Percentiles rank a stretch among this genome's conserved stretches.
These are phyloP conservation scores for Xenopus laevis DNA, from an alignment of 2,113 vertebrate species.

Conservation along the genomic window DNA sequence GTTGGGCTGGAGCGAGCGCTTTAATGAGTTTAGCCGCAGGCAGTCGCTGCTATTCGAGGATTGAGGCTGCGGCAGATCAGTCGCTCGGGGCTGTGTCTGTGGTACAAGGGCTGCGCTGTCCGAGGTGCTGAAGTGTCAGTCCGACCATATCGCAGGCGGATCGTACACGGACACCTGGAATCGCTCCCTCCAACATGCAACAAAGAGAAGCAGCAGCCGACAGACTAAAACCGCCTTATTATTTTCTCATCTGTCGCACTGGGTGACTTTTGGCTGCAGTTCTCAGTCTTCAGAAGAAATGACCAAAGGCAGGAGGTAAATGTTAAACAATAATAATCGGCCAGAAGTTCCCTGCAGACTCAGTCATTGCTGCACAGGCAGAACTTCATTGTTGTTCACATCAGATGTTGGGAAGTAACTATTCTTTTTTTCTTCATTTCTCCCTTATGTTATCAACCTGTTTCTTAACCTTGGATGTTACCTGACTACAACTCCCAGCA, in stretches of 20 bases:
- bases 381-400: too few species aligned
- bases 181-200: conserved; percentile 22
- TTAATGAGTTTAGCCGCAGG: too few species aligned
- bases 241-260: neutral
- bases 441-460: too few species aligned
- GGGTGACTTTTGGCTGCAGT: conserved; percentile 5
- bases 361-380: too few species aligned
- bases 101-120: neutral
- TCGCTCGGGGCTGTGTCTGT: conserved; percentile 1
- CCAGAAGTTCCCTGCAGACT: too few species aligned
- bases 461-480: too few species aligned
- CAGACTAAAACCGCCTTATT: conserved; percentile 28
- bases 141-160: neutral
- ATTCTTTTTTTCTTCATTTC: too few species aligned
- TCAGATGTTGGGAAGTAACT: too few species aligned
- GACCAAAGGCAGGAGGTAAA: conserved; percentile 14
- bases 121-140: conserved; percentile 32
- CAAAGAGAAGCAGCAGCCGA: neutral
- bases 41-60: neutral
- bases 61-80: conserved; percentile 7
- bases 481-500: too few species aligned
- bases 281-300: conserved; percentile 10
- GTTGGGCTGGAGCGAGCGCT: neutral
- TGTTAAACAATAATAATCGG: neutral
- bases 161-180: neutral